Evolutionary conservation across 2,113 vertebrate species (phyloP).

Genomic region (Epinephelus moara): DNA sequence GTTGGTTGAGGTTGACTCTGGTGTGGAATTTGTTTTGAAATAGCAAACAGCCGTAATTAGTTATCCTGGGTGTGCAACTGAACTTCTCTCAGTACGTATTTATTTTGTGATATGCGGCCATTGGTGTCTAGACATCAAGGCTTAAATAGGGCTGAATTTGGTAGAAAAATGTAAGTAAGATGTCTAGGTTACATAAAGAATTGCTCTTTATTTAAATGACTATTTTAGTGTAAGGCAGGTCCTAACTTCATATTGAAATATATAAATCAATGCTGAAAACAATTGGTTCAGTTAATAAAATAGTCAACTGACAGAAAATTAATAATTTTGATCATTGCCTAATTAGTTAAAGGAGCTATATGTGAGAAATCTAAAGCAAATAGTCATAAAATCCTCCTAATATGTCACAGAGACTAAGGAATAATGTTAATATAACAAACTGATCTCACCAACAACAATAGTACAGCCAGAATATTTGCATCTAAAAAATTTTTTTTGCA

Average conservation of each 20-base stretch:
- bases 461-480: no score
- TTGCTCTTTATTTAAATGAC: neutral
- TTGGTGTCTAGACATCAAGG: neutral
- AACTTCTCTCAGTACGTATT: neutral
- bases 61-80: neutral
- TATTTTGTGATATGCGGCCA: neutral
- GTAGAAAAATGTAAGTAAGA: neutral
- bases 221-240: neutral
- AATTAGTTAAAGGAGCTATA: no score
- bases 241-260: no score
- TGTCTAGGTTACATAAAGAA: neutral
- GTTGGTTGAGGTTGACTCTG: conserved; percentile 7
- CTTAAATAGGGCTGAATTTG: neutral
- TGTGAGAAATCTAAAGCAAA: no score
- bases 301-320: neutral
- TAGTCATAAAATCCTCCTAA: no score
- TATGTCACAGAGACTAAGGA: no score
- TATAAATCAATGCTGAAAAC: no score
- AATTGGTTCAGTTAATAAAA: neutral
- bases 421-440: no score
- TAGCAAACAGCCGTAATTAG: neutral
- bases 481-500: no score
- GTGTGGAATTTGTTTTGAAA: neutral
- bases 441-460: no score
- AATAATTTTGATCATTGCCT: no score